Conservation (phyloP, 1,140 invertebrate genomes). For the Oreohelix idahoensis region DNA sequence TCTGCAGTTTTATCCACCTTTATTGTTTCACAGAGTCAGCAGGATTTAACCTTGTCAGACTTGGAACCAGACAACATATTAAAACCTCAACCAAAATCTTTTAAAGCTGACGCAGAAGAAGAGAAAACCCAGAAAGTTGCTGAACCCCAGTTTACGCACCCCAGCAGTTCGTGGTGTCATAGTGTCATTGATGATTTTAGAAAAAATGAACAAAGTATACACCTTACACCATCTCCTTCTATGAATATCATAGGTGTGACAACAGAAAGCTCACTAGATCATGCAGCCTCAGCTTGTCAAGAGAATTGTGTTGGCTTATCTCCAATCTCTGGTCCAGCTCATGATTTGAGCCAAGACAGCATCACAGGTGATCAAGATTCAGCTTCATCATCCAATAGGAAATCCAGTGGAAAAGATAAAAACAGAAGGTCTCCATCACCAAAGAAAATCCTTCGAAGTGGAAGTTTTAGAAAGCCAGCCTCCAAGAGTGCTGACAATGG, state of each 20-base stretch:
- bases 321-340: not conserved
- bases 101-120: not conserved
- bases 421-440: conserved; percentile 29
- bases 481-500: conserved; percentile 2
- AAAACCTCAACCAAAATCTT: conserved; percentile 31
- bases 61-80: conserved; percentile 26
- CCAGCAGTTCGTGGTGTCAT: conserved; percentile 19
- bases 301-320: not conserved
- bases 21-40: conserved; percentile 28
- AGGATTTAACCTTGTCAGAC: conserved; percentile 32
- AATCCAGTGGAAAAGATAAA: conserved; percentile 13
- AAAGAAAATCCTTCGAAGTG: conserved; percentile 6
- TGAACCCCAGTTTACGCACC: conserved; percentile 12
- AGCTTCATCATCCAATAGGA: not conserved
- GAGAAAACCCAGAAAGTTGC: conserved; percentile 10
- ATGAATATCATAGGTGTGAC: not conserved
- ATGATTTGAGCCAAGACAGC: not conserved
- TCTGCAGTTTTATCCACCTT: no score
- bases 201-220: conserved; percentile 15
- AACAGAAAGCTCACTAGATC: not conserved
- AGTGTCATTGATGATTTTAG: conserved; percentile 12
- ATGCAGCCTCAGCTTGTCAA: not conserved
- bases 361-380: not conserved
- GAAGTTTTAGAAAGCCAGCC: conserved; percentile 23
- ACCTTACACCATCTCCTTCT: not conserved